A percentile compares a stretch with the other conserved stretches of the same genome.
Conservation (phyloP, 2,113 vertebrate genomes). For the Coreoperca whiteheadi region DNA sequence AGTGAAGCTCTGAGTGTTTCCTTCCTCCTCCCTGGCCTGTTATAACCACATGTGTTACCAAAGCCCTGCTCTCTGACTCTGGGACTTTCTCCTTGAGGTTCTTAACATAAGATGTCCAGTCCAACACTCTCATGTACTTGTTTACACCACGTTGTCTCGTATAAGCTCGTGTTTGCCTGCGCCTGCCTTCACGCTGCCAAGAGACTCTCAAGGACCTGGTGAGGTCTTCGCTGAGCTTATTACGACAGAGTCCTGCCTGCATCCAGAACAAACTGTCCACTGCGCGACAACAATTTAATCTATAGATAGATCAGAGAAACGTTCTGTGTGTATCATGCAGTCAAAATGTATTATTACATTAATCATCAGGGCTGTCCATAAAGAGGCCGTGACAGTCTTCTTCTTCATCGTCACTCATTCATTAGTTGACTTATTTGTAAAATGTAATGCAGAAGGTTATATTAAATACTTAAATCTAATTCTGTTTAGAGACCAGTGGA, state of each 20-base stretch:
- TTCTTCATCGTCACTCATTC: no score
- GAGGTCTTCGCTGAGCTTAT: neutral
- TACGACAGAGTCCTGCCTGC: neutral
- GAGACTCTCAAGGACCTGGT: neutral
- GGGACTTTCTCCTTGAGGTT: conserved; percentile 50
- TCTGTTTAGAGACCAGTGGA: no score
- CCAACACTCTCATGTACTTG: conserved; percentile 7
- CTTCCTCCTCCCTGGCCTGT: neutral
- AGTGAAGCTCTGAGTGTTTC: neutral
- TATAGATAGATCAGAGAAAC: neutral
- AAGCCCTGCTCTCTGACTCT: conserved; percentile 20
- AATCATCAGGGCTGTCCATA: no score
- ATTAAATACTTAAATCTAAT: no score
- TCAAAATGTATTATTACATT: neutral
- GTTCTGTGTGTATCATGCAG: neutral
- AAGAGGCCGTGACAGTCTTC: no score
- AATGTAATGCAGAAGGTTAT: no score
- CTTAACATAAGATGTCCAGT: conserved; percentile 52
- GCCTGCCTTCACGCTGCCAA: neutral
- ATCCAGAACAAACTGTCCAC: neutral
- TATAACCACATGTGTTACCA: conserved; percentile 1
- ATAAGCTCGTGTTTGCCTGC: conserved; percentile 20
- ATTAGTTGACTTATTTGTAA: no score
- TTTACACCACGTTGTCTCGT: conserved; percentile 20
- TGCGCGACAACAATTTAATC: neutral